Evolutionary conservation across 2,113 vertebrate genomes (phyloP), one percentile per base, ranked within the genome.

Genomic region (Elephantulus edwardii): DNA sequence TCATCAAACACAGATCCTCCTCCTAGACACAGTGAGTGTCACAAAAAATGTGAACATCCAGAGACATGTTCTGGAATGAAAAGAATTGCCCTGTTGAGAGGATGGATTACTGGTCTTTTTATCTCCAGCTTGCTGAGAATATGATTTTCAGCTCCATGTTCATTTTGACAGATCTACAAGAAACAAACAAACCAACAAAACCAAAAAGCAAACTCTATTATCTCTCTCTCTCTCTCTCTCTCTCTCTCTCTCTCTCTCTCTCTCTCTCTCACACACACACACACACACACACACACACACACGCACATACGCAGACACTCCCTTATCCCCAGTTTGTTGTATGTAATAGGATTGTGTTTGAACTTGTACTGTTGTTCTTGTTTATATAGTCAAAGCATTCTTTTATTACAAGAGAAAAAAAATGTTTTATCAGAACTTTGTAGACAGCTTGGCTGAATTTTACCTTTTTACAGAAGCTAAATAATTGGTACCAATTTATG

Each of bases 341-440:
- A 76, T n/a, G n/a, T n/a, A 90, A 91, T 68, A 82, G 8, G n/a
- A 64, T n/a, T 87, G 89, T 86, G 83, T 75, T 28, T 89, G n/a
- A 85, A 74, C 12, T 86, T 83, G 42, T 26, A 16, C 66, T 87
- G 17, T 84, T 70, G 35, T 44, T 87, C 81, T 94, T 68, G 19
- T 76, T 94, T 74, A 11, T 19, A 71, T 83, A 58, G 58, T 66
- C 70, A 71, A 93, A 92, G 30, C 26, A 88, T 71, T 75, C 22
- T 50, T 82, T 72, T 66, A 83, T 77, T 66, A 26, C 1, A 75
- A 38, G n/a, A 60, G 20, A 92, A 88, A 83, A 92, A 77, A 91
- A 72, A 44, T 40, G 60, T 52, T 62, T 44, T 20, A 44, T 68
- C 46, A 83, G n/a, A 89, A 10, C 40, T 92, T 83, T 95, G 92